These are phyloP conservation scores for Geothlypis trichas DNA, from an alignment of 2,113 vertebrate genomes.

Conservation along the genomic window DNA sequence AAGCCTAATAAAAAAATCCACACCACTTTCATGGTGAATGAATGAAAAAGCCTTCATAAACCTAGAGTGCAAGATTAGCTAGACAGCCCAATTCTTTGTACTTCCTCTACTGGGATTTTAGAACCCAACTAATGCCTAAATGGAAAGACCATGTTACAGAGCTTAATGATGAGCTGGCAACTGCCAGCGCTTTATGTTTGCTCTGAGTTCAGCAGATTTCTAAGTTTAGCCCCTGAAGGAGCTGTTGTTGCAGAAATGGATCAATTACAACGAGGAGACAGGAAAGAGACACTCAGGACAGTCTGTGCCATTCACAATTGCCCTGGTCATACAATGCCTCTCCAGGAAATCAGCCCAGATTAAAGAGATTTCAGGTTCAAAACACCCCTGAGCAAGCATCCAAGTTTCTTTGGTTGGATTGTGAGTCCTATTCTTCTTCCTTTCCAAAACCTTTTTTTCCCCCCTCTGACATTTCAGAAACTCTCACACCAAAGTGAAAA, in stretches of 20 bases:
- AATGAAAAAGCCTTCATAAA: neutral
- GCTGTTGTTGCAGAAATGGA: neutral
- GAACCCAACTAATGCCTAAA: neutral
- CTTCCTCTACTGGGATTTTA: neutral
- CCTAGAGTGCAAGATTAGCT: neutral
- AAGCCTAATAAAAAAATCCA: neutral
- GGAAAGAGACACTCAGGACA: neutral
- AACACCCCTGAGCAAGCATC: neutral
- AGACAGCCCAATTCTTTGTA: neutral
- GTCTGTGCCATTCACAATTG: neutral
- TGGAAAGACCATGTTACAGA: neutral
- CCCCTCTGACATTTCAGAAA: neutral
- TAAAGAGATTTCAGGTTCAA: neutral
- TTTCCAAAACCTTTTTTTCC: neutral
- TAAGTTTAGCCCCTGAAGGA: neutral
- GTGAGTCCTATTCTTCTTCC: neutral
- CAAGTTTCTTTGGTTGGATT: neutral
- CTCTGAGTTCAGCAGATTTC: neutral
- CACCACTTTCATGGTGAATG: neutral
- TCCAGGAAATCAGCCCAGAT: neutral
- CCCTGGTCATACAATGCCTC: neutral
- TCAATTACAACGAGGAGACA: neutral
- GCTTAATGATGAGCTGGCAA: neutral
- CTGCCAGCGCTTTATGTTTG: neutral
- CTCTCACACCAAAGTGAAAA: neutral